phyloP scores from a whole-genome alignment of 2,888 invertebrate genomes.

The Apodemia zela region DNA sequence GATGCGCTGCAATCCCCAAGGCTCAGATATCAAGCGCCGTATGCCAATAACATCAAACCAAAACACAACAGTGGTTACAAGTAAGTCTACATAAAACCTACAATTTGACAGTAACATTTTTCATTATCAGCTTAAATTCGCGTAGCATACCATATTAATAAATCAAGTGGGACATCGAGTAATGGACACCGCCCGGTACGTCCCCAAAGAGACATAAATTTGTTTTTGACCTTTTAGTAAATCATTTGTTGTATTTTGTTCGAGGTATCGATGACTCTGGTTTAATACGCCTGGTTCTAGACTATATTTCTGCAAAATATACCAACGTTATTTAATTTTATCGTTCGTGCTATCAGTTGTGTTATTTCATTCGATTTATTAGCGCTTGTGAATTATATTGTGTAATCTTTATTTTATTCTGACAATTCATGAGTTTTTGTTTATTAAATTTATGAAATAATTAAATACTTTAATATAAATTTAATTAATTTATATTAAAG shows the following conservation, averaged over 20 bases:
- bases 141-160: conserved; percentile 61
- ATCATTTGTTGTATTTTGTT: conserved; percentile 48
- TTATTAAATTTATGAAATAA: no score
- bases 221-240: conserved; percentile 69
- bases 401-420: background rate
- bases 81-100: conserved; percentile 37
- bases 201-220: conserved; percentile 72
- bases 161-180: conserved; percentile 75
- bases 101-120: conserved; percentile 44
- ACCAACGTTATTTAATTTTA: background rate
- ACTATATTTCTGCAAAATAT: conserved; percentile 5
- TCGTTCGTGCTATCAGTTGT: background rate
- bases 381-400: background rate
- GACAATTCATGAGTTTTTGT: background rate
- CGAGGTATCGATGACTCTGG: conserved; percentile 23
- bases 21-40: background rate
- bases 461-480: no score
- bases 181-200: conserved; percentile 59
- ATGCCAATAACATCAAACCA: background rate
- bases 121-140: conserved; percentile 45
- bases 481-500: no score
- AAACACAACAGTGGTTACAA: conserved; percentile 7
- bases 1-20: no score
- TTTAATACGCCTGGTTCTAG: conserved; percentile 8
- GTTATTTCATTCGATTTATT: conserved; percentile 1